Evolutionary conservation across 2,888 invertebrate species (phyloP).

Genomic region (Protodeltote pygarga): DNA sequence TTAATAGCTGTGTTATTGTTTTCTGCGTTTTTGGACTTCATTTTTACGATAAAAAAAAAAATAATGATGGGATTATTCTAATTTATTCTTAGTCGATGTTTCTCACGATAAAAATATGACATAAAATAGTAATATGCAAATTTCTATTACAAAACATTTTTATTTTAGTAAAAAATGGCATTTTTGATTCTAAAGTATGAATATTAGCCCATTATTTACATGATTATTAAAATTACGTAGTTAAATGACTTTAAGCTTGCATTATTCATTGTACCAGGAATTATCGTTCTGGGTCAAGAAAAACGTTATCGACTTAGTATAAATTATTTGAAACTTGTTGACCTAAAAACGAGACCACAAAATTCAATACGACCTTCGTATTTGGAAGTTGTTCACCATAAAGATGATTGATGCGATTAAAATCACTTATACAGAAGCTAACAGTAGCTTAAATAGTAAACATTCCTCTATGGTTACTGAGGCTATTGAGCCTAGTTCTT

Average conservation of each 20-base stretch:
- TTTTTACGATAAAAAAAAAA: conserved; percentile 18
- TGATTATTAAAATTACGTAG: conserved; percentile 37
- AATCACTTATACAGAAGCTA: conserved; percentile 33
- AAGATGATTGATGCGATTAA: conserved; percentile 39
- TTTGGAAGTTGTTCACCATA: conserved; percentile 29
- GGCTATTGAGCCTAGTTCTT: conserved; percentile 40
- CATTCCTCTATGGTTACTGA: conserved; percentile 44
- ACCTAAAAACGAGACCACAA: conserved; percentile 15
- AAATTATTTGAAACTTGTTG: conserved; percentile 28
- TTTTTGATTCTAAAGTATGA: too few relatives aligned
- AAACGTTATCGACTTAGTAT: conserved; percentile 18
- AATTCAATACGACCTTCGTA: conserved; percentile 22
- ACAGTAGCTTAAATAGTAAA: conserved; percentile 34
- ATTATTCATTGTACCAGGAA: conserved; percentile 19
- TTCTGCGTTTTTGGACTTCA: conserved; percentile 24
- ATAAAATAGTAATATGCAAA: background rate
- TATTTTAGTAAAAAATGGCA: background rate
- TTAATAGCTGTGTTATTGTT: conserved; percentile 49
- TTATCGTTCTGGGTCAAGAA: conserved; percentile 32
- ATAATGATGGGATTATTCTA: conserved; percentile 19
- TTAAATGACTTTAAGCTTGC: conserved; percentile 2
- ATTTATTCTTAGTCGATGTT: conserved; percentile 2
- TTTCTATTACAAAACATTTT: background rate
- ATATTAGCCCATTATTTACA: too few relatives aligned
- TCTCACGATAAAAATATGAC: background rate